Base-by-base conservation (phyloP, 2,888 invertebrate genomes). In the Chalcosyrphus nemorum region DNA sequence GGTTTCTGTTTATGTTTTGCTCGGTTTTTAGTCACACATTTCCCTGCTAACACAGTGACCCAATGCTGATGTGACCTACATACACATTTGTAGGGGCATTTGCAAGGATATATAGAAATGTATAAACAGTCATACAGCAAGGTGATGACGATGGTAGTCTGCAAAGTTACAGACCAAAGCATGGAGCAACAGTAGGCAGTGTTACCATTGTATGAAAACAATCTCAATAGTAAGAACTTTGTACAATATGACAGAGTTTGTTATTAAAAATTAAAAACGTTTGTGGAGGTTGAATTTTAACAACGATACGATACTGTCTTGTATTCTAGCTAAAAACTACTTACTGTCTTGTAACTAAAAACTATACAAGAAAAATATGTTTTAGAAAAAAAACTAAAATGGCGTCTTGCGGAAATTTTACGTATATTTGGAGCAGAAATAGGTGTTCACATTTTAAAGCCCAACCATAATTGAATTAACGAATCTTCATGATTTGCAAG, bases 21-120 rank as follows among this genome's bases (percentile, higher is more conserved):
- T 57, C 32, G 24, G 24, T 63, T 74, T 76, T 47, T 43, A 72
- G 45, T 13, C 70, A 72, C 41, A 85, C 41, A 85, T 84, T 86
- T 86, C 81, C 88, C 89, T 89, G 88, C 88, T 90, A 90, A 90
- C 91, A 90, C 90, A 91, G 88, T 91, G 91, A 91, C 91, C 91
- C 89, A 91, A 86, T 87, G 86, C 71, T 81, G 84, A 86, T 84
- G 78, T 82, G 84, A 82, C 72, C 76, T 81, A 78, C 87, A 87
- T 86, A 87, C 66, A 76, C 72, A 56, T 11, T 21, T 27, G 27
- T n/a, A 86, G 86, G 56, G 66, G 15, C 17, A n/a, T 32, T 76
- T 47, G 65, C 35, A 47, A 68, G 72, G 66, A 78, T 45, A 29
- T 15, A 50, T 15, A 50, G 24, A 59, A 41, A 68, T 43, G 32